Evolutionary conservation across 2,113 vertebrate genomes (phyloP), one percentile per base, ranked within the genome.

Genomic region (Etheostoma cragini): DNA sequence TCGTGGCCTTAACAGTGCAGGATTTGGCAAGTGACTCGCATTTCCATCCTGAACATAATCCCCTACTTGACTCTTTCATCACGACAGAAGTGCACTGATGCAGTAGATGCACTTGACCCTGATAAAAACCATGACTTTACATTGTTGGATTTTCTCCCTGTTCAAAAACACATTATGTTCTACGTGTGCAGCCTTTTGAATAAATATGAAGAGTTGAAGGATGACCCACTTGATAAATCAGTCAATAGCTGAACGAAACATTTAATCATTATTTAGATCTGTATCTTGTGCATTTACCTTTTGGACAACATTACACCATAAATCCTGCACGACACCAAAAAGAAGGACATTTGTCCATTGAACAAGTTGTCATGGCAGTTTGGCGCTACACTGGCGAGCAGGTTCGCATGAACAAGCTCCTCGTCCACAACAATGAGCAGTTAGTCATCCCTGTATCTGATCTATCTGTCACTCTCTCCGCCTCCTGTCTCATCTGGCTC

Each of bases 381-480:
- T 52, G 4, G 7, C 11, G 1, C 60, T 24, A 66, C 49, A 22
- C 46, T 69, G 42, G 70, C 16, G 3, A 79, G 58, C 70, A 65
- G 63, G 33, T 63, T 56, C 45, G 5, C 42, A 12, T 54, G 30
- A 80, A 82, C 38, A 57, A 63, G 16, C 30, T 58, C 56, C 26
- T 19, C 52, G 45, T 46, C 50, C 46, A 45, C 35, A 69, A 73
- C 78, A 70, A 60, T 35, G 60, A 83, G 54, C 70, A 22, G 17
- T 72, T 64, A 66, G 61, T 86, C 81, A 49, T 73, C 69, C 38
- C 46, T 68, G 6, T 64, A 61, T 79, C 72, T 63, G 73, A 84
- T 74, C 64, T 10, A 22, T 35, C 47, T 35, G 52, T 63, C 52
- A 63, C 64, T 66, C 67, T 58, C 33, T 45, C 30, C 17, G 33